A percentile compares a stretch with the other conserved stretches of the same genome.
These are phyloP conservation scores for Bruchidius siliquastri DNA, from an alignment of 2,888 invertebrate genomes.

Conservation along the genomic window DNA sequence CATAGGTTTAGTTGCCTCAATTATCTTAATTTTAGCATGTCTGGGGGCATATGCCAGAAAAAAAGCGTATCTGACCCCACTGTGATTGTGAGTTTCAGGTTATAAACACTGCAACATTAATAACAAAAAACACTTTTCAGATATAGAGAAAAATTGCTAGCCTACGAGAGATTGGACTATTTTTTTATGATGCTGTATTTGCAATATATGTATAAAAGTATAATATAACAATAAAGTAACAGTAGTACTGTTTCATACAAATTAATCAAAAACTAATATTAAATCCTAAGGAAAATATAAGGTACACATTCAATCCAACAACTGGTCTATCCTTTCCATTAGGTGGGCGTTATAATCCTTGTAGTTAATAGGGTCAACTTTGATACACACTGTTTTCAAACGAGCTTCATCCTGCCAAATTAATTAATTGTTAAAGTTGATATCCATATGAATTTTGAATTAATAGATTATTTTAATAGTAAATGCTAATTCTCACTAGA, in stretches of 20 bases:
- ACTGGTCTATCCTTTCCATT: constrained; percentile 26
- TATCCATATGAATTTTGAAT: no score
- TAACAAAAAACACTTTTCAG: not conserved
- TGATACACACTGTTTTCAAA: constrained; percentile 69
- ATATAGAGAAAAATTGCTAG: not conserved
- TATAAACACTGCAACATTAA: not conserved
- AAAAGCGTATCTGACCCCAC: constrained; percentile 47
- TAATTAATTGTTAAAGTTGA: constrained; percentile 8
- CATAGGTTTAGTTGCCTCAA: constrained; percentile 57
- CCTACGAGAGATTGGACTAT: constrained; percentile 3
- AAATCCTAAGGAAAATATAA: not conserved
- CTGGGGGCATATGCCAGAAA: constrained; percentile 65
- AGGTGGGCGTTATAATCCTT: constrained; percentile 61
- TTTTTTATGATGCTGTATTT: constrained; percentile 2
- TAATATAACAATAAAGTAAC: not conserved
- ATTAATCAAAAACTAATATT: constrained; percentile 2
- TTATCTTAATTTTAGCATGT: constrained; percentile 61
- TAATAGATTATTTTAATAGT: no score
- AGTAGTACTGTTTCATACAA: constrained; percentile 1
- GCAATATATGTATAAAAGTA: not conserved
- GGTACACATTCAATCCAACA: constrained; percentile 9
- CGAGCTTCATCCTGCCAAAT: constrained; percentile 71
- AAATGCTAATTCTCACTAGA: no score
- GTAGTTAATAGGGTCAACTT: constrained; percentile 68
- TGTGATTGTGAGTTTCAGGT: constrained; percentile 19